A percentile compares a stretch with the other conserved stretches of the same genome.
Evolutionary conservation across 2,797 vertebrate species (phyloP).

Genomic region (Psittacula derbiana): DNA sequence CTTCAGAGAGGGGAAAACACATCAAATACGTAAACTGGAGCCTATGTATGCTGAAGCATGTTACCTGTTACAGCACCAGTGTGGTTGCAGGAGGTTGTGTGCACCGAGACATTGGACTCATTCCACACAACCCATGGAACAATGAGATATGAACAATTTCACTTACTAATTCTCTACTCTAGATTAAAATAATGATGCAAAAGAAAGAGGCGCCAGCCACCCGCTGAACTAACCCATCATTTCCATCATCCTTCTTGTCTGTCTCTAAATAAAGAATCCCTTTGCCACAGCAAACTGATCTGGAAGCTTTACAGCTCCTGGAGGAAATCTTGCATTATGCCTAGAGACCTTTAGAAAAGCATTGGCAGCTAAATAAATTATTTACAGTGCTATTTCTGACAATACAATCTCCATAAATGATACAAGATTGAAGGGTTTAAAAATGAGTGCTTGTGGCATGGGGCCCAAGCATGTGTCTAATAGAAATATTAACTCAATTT

Average conservation of each 20-base stretch:
- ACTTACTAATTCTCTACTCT: background rate
- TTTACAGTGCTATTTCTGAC: conserved; percentile 65
- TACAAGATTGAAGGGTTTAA: conserved; percentile 63
- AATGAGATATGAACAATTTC: background rate
- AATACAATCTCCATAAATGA: conserved; percentile 67
- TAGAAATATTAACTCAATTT: conserved; percentile 42
- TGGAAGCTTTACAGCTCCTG: conserved; percentile 59
- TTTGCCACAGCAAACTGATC: conserved; percentile 23
- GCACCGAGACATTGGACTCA: fast-evolving
- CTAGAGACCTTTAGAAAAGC: conserved; percentile 63
- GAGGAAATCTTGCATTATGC: conserved; percentile 44
- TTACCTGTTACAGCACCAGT: background rate
- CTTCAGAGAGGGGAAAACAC: background rate
- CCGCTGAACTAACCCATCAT: conserved; percentile 15
- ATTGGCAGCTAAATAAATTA: conserved; percentile 65
- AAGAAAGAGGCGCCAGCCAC: conserved; percentile 2
- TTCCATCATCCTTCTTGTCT: conserved; percentile 16
- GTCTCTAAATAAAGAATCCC: background rate
- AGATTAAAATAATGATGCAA: background rate
- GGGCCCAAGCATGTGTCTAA: conserved; percentile 26
- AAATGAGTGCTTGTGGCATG: conserved; percentile 42
- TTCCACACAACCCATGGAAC: background rate
- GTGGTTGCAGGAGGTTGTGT: fast-evolving
- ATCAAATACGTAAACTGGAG: background rate
- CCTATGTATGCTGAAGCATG: background rate